Percentiles rank a stretch among this genome's conserved stretches.
Evolutionary conservation across 35 echinoderm and acorn worm species (phyloP).

Genomic region (Diadema setosum): DNA sequence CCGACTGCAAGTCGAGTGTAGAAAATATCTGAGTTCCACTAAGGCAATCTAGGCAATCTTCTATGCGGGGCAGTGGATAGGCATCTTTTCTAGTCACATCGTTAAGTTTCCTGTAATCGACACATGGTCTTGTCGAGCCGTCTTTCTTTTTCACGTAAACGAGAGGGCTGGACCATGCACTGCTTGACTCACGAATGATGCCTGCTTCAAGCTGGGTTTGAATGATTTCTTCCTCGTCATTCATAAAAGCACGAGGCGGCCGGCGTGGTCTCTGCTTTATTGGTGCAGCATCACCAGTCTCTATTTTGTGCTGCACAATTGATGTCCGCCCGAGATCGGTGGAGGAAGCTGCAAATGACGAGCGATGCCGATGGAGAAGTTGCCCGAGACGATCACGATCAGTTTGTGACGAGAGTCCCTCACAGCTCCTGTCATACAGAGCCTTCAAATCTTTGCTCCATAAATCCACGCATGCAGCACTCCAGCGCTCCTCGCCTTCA

Average conservation of each 20-base stretch:
- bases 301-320: conserved; percentile 49
- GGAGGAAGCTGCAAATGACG: too few relatives aligned
- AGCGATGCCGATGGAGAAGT: too few relatives aligned
- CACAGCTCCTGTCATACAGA: conserved; percentile 18
- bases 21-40: too few relatives aligned
- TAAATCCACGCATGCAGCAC: not conserved
- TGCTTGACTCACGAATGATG: conserved; percentile 22
- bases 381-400: not conserved
- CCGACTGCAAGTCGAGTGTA: too few relatives aligned
- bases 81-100: not conserved
- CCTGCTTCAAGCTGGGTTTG: too few relatives aligned
- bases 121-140: not conserved
- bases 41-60: too few relatives aligned
- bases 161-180: not conserved
- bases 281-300: conserved; percentile 30
- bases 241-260: too few relatives aligned
- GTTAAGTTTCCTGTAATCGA: conserved; percentile 18
- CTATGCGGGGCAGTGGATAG: not conserved
- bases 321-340: conserved; percentile 30
- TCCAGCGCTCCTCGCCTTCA: too few relatives aligned
- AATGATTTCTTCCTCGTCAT: too few relatives aligned
- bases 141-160: conserved; percentile 34
- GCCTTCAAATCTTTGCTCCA: conserved; percentile 36
- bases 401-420: not conserved
- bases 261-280: conserved; percentile 31